Evolutionary conservation across 2,888 invertebrate species (phyloP).

Genomic region (Brachyptera putata): DNA sequence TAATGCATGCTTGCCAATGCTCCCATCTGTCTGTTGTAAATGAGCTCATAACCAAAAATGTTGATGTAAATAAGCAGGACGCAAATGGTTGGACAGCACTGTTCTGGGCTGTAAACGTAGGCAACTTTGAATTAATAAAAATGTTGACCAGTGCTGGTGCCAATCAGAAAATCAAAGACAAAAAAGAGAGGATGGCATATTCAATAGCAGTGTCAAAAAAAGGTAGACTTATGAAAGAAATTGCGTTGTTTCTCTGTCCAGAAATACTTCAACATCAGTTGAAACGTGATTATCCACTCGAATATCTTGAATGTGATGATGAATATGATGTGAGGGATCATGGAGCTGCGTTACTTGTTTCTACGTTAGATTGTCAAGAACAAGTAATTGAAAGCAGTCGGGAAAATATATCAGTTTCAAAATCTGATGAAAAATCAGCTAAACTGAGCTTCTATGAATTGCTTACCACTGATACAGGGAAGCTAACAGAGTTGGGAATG

Average conservation of each 20-base stretch:
- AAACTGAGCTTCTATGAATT: conserved; percentile 23
- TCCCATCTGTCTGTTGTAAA: conserved; percentile 28
- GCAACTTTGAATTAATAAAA: conserved; percentile 26
- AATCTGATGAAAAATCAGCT: background rate
- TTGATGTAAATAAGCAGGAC: conserved; percentile 32
- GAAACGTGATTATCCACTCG: too few species aligned
- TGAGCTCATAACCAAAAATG: conserved; percentile 30
- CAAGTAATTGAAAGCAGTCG: too few species aligned
- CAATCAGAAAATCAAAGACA: conserved; percentile 31
- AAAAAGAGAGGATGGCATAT: conserved; percentile 28
- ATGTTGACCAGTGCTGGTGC: conserved; percentile 33
- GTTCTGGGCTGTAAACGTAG: conserved; percentile 32
- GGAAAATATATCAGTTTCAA: too few species aligned
- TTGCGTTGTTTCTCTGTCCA: conserved; percentile 30
- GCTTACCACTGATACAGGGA: conserved; percentile 31
- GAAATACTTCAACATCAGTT: too few species aligned
- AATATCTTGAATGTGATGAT: too few species aligned
- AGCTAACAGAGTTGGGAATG: conserved; percentile 31
- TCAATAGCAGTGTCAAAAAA: conserved; percentile 29
- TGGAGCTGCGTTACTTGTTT: too few species aligned
- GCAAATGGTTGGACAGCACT: conserved; percentile 36
- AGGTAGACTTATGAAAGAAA: conserved; percentile 29
- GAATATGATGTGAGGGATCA: too few species aligned
- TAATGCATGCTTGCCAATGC: conserved; percentile 32
- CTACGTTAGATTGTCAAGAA: too few species aligned